Percentiles rank a stretch among this genome's conserved stretches.
Conservation (phyloP, 2,888 invertebrate genomes). For the Eupithecia exiguata region DNA sequence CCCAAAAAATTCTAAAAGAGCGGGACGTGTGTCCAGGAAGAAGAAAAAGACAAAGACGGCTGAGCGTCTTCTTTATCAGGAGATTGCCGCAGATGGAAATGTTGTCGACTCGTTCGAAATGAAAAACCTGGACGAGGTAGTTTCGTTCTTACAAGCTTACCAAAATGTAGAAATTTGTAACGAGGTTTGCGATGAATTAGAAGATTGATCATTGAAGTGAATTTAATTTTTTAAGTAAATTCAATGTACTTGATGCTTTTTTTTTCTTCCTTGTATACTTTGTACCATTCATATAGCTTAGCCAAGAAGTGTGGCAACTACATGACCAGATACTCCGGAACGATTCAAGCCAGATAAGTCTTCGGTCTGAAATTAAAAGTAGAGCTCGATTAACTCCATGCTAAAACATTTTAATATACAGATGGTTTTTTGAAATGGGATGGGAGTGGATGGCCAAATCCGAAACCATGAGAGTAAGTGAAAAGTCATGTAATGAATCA, state of each 20-base stretch:
- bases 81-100: slow-evolving; percentile 52
- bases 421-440: too few relatives aligned
- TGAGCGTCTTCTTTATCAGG: slow-evolving; percentile 57
- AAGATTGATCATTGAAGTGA: not conserved
- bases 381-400: not conserved
- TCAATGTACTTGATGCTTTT: not conserved
- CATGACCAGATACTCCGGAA: slow-evolving; percentile 38
- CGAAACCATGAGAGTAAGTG: too few relatives aligned
- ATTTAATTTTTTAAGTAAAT: not conserved
- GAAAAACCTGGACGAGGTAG: slow-evolving; percentile 60
- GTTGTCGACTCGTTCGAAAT: slow-evolving; percentile 52
- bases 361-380: slow-evolving; percentile 33
- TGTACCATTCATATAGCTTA: not conserved
- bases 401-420: not conserved
- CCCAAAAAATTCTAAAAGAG: not conserved
- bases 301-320: slow-evolving; percentile 60
- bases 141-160: slow-evolving; percentile 55
- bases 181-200: slow-evolving; percentile 43
- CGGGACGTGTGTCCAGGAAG: not conserved
- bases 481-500: too few relatives aligned
- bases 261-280: not conserved
- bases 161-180: slow-evolving; percentile 59
- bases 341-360: slow-evolving; percentile 23
- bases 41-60: slow-evolving; percentile 22
- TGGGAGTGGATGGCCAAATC: too few relatives aligned